Percentiles rank a stretch among this genome's conserved stretches.
Evolutionary conservation across 2,888 invertebrate species (phyloP).

Genomic region (Caprella mutica): DNA sequence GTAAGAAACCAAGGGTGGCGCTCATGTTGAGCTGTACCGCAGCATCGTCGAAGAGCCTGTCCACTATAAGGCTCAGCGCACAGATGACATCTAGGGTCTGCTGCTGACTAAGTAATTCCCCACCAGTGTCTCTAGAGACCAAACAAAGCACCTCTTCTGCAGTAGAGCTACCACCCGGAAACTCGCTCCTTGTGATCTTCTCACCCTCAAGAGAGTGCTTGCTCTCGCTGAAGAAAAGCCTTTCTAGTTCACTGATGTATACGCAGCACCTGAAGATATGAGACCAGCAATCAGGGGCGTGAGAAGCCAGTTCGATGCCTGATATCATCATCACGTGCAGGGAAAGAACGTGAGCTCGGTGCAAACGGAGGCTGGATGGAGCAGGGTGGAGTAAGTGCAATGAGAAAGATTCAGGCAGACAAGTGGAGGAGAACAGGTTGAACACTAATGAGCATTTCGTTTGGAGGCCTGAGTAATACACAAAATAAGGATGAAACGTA

Average conservation of each 20-base stretch:
- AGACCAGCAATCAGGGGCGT: constrained; percentile 88
- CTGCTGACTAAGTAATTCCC: constrained; percentile 48
- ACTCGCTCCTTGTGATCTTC: neutral
- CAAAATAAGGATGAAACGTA: no score
- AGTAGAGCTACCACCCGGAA: neutral
- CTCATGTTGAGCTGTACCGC: constrained; percentile 74
- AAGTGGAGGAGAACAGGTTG: constrained; percentile 71
- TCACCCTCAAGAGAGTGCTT: constrained; percentile 40
- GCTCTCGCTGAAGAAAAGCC: constrained; percentile 63
- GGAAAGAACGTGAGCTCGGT: constrained; percentile 80
- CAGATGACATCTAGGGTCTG: constrained; percentile 81
- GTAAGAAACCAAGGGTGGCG: constrained; percentile 68
- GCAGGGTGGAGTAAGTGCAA: constrained; percentile 20
- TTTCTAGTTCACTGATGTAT: constrained; percentile 82
- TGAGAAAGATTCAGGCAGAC: constrained; percentile 55
- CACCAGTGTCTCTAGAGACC: constrained; percentile 46
- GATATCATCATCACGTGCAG: constrained; percentile 79
- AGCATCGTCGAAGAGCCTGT: constrained; percentile 78
- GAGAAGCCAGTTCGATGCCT: constrained; percentile 81
- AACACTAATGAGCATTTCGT: constrained; percentile 82
- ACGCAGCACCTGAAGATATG: constrained; percentile 89
- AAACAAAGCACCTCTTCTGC: constrained; percentile 45
- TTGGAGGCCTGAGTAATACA: constrained; percentile 72
- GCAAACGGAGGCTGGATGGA: constrained; percentile 46
- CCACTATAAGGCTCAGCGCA: constrained; percentile 76